Evolutionary conservation across 2,113 vertebrate genomes (phyloP).

Genomic region (Serinus canaria): DNA sequence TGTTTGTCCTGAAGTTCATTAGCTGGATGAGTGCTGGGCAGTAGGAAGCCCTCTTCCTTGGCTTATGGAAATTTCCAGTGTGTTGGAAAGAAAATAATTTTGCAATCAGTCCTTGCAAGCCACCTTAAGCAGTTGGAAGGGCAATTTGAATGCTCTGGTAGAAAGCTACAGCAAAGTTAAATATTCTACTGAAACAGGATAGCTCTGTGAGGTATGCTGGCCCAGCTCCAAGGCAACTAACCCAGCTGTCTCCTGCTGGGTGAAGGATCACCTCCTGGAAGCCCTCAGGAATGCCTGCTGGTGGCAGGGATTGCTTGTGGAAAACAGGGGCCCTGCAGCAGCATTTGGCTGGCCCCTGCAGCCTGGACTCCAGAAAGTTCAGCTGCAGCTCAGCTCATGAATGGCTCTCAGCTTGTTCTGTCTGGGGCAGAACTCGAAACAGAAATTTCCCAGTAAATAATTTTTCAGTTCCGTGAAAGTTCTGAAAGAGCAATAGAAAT

Average conservation of each 20-base stretch:
- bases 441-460: neutral
- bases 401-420: neutral
- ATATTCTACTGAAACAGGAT: constrained; percentile 21
- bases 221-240: neutral
- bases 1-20: neutral
- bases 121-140: neutral
- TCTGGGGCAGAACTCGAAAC: neutral
- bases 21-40: neutral
- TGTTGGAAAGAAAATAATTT: neutral
- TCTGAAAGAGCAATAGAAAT: neutral
- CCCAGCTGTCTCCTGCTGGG: neutral
- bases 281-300: neutral
- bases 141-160: neutral
- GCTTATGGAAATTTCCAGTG: neutral
- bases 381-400: neutral
- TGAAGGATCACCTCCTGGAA: constrained; percentile 31
- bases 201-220: neutral
- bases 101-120: neutral
- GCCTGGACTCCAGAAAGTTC: neutral
- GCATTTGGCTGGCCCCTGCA: neutral
- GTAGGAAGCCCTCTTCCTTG: neutral
- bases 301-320: neutral
- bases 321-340: neutral
- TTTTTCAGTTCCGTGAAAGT: neutral
- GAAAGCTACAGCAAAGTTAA: neutral